Percentiles rank a stretch among this genome's conserved stretches.
These are phyloP conservation scores for Synergus gifuensis DNA, from an alignment of 2,888 invertebrate genomes.

Conservation along the genomic window DNA sequence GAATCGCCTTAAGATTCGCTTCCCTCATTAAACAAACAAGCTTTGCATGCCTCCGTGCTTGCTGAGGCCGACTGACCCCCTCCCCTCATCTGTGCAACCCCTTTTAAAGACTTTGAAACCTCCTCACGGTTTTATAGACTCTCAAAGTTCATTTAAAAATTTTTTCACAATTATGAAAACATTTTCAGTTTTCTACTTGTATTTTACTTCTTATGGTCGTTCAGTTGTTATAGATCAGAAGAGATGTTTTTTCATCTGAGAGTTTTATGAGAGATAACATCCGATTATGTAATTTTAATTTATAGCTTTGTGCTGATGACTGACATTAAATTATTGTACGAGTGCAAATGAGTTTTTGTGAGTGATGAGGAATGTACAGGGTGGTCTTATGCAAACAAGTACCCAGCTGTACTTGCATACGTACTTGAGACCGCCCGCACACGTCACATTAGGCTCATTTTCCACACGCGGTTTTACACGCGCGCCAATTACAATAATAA, in stretches of 20 bases:
- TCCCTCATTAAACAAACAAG: slow-evolving; percentile 76
- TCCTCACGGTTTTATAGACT: background rate
- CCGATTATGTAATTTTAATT: background rate
- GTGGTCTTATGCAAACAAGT: slow-evolving; percentile 41
- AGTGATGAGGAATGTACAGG: slow-evolving; percentile 13
- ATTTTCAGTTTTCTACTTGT: background rate
- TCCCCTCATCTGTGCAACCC: slow-evolving; percentile 27
- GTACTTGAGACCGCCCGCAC: slow-evolving; percentile 65
- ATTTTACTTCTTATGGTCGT: background rate
- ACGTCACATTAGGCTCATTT: slow-evolving; percentile 76
- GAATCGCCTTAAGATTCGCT: slow-evolving; percentile 77
- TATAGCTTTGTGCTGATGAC: slow-evolving; percentile 1
- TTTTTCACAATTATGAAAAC: background rate
- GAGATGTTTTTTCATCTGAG: background rate
- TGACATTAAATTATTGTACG: slow-evolving; percentile 8
- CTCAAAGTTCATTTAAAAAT: background rate
- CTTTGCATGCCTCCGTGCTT: slow-evolving; percentile 68
- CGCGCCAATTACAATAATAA: slow-evolving; percentile 77
- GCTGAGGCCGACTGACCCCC: slow-evolving; percentile 13
- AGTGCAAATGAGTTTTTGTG: slow-evolving; percentile 18
- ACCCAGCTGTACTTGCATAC: slow-evolving; percentile 40
- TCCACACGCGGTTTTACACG: slow-evolving; percentile 75
- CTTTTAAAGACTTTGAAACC: slow-evolving; percentile 28
- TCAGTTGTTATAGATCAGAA: no score
- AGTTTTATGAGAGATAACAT: background rate